Evolutionary conservation across 2,113 vertebrate genomes (phyloP).

Genomic region (Zonotrichia leucophrys): DNA sequence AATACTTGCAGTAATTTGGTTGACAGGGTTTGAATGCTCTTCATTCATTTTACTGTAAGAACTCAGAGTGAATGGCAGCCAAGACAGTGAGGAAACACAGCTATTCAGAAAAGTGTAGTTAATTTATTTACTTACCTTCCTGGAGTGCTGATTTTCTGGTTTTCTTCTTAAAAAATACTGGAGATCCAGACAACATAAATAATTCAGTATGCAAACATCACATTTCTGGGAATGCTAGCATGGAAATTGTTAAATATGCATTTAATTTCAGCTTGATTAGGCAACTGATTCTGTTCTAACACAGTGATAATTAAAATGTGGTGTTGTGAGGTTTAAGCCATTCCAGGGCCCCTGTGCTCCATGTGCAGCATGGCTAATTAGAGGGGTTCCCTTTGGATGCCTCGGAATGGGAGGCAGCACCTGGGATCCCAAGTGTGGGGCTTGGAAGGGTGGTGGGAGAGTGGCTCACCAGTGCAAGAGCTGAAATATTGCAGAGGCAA

Average conservation of each 20-base stretch:
- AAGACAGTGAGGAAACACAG: not conserved
- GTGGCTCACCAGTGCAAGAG: not conserved
- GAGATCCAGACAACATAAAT: constrained; percentile 10
- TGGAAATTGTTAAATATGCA: constrained; percentile 56
- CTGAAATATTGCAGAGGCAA: not conserved
- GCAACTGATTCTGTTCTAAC: not conserved
- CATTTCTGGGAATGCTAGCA: constrained; percentile 16
- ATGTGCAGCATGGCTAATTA: not conserved
- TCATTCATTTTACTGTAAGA: not conserved
- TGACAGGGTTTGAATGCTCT: not conserved
- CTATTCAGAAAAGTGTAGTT: not conserved
- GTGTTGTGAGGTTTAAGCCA: not conserved
- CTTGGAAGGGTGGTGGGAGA: not conserved
- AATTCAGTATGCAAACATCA: constrained; percentile 25
- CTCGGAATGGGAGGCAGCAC: rapidly evolving
- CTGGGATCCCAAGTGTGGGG: rapidly evolving
- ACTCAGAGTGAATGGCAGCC: not conserved
- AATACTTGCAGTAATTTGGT: not conserved
- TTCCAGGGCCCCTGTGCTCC: not conserved
- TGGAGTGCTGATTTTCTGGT: not conserved
- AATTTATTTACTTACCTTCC: not conserved
- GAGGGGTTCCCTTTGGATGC: not conserved
- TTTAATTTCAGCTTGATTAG: constrained; percentile 61
- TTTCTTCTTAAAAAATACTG: not conserved
- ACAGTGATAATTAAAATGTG: constrained; percentile 5